Base-by-base conservation (phyloP, 2,797 vertebrate species). In the Urophycis tenuis region DNA sequence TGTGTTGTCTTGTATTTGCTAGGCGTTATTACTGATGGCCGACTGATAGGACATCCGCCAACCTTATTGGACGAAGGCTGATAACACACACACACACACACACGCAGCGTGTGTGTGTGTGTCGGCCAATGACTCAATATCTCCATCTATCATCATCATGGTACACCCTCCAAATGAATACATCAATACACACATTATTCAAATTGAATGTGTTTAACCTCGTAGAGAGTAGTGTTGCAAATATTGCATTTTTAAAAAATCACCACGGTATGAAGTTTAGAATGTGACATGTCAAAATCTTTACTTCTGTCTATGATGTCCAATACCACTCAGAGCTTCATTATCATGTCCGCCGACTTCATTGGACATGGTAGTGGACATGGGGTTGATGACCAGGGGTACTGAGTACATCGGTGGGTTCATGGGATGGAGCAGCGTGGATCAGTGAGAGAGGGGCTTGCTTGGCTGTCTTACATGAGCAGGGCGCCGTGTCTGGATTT, bases 1-100 rank as follows among this genome's bases (percentile, higher is more conserved):
- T 60, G 53, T 60, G 53, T 60, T n/a, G 1, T n/a, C 29, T 74
- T 74, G 35, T 81, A 3, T 82, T 85, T 82, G 71, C 72, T 76
- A 33, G 0, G 33, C 67, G 64, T 30, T 75, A 49, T 76, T 75
- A 12, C 53, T 35, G 14, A 1, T 75, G 7, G 35, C 41, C 33
- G 19, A 53, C 14, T 35, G 79, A 70, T n/a, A 72, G 53, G 22
- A 7, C 53, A 9, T 60, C 53, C n/a, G n/a, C 22, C 53, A 0
- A 25, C 53, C n/a, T 76, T 67, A n/a, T 74, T 79, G 31, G 78
- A 25, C 39, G 53, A 35, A 10, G 32, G 31, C 39, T 85, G 75
- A 78, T 36, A 32, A 73, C 64, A 30, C 64, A 69, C 64, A 29
- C 64, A 69, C 64, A 67, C 64, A 11, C 53, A 64, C 53, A n/a